A percentile compares a stretch with the other conserved stretches of the same genome.
phyloP scores from a whole-genome alignment of 2,113 vertebrate species.

The Urocynchramus pylzowi region DNA sequence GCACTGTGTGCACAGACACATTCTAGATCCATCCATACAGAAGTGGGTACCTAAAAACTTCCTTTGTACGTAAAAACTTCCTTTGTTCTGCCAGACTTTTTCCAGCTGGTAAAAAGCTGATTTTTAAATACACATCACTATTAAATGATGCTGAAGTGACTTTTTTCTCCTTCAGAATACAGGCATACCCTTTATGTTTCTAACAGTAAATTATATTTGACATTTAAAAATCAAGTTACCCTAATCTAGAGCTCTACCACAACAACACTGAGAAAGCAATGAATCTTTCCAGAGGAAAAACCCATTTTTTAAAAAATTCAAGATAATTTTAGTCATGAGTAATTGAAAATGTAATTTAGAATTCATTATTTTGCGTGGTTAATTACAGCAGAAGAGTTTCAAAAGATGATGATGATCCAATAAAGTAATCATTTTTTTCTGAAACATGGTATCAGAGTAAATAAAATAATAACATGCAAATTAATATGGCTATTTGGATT shows the following conservation, averaged over 20 bases:
- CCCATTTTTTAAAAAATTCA: conserved; percentile 29
- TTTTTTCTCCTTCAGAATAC: conserved; percentile 24
- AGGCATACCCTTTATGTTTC: conserved; percentile 43
- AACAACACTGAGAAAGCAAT: conserved; percentile 53
- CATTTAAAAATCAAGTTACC: conserved; percentile 71
- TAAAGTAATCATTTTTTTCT: conserved; percentile 56
- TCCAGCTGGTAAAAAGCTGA: conserved; percentile 5
- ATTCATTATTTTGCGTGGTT: conserved; percentile 68
- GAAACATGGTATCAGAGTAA: conserved; percentile 40
- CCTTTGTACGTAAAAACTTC: background rate
- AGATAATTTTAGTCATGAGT: conserved; percentile 64
- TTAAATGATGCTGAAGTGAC: conserved; percentile 29
- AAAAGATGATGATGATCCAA: conserved; percentile 53
- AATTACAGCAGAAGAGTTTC: conserved; percentile 69
- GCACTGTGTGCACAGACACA: background rate
- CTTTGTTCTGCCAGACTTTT: conserved; percentile 10
- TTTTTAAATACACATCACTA: conserved; percentile 32
- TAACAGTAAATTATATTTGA: conserved; percentile 69
- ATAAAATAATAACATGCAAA: conserved; percentile 45
- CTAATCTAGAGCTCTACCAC: conserved; percentile 61
- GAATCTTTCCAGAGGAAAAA: conserved; percentile 63
- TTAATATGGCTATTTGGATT: background rate
- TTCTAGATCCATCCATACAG: background rate
- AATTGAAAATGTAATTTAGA: conserved; percentile 71
- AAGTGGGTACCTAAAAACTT: background rate